Percentiles rank a stretch among this genome's conserved stretches.
These are phyloP conservation scores for Lophotriccus pileatus DNA, from an alignment of 2,797 vertebrate genomes.

Conservation along the genomic window DNA sequence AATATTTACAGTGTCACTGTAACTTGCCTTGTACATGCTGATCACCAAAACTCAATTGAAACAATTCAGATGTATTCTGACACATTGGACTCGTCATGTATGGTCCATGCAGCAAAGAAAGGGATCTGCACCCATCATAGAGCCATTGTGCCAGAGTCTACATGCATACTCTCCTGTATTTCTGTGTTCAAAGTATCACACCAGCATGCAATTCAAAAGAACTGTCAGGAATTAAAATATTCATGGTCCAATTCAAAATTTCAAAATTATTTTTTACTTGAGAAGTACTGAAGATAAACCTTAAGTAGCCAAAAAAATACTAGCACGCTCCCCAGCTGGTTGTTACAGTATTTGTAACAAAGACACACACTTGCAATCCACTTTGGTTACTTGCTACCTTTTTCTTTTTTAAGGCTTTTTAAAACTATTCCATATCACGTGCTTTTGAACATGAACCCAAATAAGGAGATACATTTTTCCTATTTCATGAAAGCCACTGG, in stretches of 20 bases:
- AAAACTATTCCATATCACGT: fast-evolving
- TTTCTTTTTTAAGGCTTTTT: background rate
- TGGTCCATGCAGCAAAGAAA: fast-evolving
- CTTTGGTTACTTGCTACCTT: background rate
- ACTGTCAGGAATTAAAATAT: background rate
- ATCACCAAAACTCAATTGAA: background rate
- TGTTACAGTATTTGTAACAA: background rate
- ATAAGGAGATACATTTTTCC: background rate
- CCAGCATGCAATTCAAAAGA: background rate
- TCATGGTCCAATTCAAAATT: background rate
- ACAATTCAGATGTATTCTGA: background rate
- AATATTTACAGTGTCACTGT: background rate
- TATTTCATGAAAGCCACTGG: background rate
- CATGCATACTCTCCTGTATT: fast-evolving
- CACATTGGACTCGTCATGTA: fast-evolving
- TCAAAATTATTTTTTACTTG: background rate
- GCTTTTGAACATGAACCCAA: background rate
- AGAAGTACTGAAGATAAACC: background rate
- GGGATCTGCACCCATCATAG: fast-evolving
- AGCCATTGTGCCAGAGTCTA: background rate
- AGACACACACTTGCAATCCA: background rate
- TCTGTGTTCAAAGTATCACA: background rate
- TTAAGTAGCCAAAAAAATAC: background rate
- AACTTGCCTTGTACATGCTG: background rate
- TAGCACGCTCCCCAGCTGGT: background rate